Percentiles rank a stretch among this genome's conserved stretches.
Evolutionary conservation across 2,113 vertebrate species (phyloP).

Genomic region (Lutjanus erythropterus): DNA sequence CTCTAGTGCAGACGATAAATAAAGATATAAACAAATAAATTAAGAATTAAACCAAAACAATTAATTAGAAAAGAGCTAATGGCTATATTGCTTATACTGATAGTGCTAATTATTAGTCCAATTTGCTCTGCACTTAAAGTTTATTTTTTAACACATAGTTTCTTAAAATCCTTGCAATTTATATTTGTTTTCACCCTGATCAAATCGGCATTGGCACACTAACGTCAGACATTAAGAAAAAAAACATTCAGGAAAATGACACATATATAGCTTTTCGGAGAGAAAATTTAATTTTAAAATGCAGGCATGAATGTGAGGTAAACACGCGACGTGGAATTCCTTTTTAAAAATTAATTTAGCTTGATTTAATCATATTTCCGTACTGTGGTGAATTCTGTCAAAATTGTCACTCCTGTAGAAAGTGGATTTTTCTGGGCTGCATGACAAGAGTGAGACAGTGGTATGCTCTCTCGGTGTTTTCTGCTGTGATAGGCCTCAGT

Average conservation of each 20-base stretch:
- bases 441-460: constrained; percentile 7
- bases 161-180: neutral
- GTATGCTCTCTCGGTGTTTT: constrained; percentile 17
- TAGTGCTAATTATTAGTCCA: neutral
- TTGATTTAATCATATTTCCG: neutral
- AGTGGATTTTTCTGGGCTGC: neutral
- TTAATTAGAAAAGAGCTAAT: neutral
- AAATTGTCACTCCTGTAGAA: neutral
- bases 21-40: constrained; percentile 28
- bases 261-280: neutral
- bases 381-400: neutral
- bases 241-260: neutral
- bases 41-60: neutral
- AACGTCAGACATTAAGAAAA: neutral
- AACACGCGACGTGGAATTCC: neutral
- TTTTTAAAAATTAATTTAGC: neutral
- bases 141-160: neutral
- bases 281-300: neutral
- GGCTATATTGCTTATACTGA: neutral
- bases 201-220: neutral
- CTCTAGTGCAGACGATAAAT: constrained; percentile 5
- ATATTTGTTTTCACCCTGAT: neutral
- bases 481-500: constrained; percentile 51
- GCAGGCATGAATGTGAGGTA: neutral
- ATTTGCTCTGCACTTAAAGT: neutral